Evolutionary conservation across 2,888 invertebrate species (phyloP), one percentile per base, ranked within the genome.

Genomic region (Amphimallon solstitiale): DNA sequence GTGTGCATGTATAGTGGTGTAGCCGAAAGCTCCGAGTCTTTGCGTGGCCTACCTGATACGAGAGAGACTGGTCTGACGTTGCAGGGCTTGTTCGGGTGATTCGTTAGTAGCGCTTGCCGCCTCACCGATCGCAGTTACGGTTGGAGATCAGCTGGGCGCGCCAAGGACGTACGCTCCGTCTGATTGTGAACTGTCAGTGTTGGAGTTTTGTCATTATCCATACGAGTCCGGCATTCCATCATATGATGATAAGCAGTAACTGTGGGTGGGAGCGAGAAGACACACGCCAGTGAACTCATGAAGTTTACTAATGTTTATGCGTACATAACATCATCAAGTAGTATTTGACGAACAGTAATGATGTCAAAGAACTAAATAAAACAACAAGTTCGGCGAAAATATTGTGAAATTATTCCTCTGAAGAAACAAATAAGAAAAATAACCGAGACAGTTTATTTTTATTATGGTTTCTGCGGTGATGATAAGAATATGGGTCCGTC

Each of bases 81-180:
- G 51, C 35, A 51, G 35, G 51, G 51, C 35, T 51, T 51, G 34
- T 35, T 51, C 34, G 51, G n/a, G n/a, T n/a, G n/a, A n/a, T 29
- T 29, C 29, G 29, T 29, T 29, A 29, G 29, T 29, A 29, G 29
- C 29, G 29, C 29, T 29, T 29, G 29, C 29, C 5, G 29, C 29
- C 35, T 51, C 10, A n/a, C 10, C 17, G 35, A 17, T 12, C 35
- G 35, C 35, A 29, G 35, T 49, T 51, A 35, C 35, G 51, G 35
- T 51, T 51, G 17, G 17, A 35, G 51, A 51, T 51, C 51, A 51
- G 51, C 51, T 35, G 51, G 51, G 51, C 51, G 35, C 34, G 51
- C 51, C 51, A 51, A 51, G 51, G 51, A 51, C 51, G 34, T 12
- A 34, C 34, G 29, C 35, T 51, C 35, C 7, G 9, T 51, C 17